Percentiles rank a stretch among this genome's conserved stretches.
Conservation (phyloP, 2,797 vertebrate species). For the Pteropus rufus region DNA sequence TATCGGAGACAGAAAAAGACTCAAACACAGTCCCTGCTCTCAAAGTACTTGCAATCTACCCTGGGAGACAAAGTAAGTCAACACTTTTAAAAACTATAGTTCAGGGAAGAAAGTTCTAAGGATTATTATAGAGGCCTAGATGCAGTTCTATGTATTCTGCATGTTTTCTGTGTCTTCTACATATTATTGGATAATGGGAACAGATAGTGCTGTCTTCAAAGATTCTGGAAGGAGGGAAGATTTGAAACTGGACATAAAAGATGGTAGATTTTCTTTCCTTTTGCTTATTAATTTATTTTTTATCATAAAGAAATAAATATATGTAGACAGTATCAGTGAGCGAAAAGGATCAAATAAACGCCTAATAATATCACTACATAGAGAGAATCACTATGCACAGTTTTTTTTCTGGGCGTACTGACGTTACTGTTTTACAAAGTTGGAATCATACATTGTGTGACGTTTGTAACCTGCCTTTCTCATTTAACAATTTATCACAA, state of each 20-base stretch:
- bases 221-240: neutral
- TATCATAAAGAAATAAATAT: slow-evolving; percentile 3
- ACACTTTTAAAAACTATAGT: neutral
- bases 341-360: neutral
- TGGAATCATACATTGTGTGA: neutral
- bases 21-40: neutral
- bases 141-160: neutral
- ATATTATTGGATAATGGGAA: neutral
- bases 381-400: neutral
- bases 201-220: neutral
- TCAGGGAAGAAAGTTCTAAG: neutral
- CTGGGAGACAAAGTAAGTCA: fast-evolving
- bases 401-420: neutral
- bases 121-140: neutral
- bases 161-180: neutral
- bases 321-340: neutral
- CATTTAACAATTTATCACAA: neutral
- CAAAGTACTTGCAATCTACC: neutral
- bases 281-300: neutral
- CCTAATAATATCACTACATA: neutral
- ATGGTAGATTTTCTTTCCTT: neutral
- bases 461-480: neutral
- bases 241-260: neutral
- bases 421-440: neutral
- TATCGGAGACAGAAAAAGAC: neutral